Percentiles rank a stretch among this genome's conserved stretches.
Conservation (phyloP, 2,113 vertebrate genomes). For the Limanda limanda region DNA sequence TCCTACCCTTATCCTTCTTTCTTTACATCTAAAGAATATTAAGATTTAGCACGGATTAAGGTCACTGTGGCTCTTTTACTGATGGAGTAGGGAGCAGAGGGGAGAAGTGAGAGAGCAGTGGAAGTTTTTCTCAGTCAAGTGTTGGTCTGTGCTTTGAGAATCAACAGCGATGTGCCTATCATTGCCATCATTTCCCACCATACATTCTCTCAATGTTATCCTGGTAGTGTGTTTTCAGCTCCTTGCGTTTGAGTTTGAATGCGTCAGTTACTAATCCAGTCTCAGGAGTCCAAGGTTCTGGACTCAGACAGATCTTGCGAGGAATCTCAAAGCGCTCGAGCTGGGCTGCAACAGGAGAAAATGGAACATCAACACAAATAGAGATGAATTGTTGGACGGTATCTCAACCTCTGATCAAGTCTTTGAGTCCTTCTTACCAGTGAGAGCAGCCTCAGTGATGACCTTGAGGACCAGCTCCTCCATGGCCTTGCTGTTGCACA, state of each 20-base stretch:
- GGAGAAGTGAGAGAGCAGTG: slow-evolving; percentile 6
- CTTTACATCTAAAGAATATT: slow-evolving; percentile 77
- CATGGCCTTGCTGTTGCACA: slow-evolving; percentile 89
- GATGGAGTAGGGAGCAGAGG: slow-evolving; percentile 26
- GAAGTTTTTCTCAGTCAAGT: slow-evolving; percentile 21
- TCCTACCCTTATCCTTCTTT: slow-evolving; percentile 1
- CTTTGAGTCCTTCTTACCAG: slow-evolving; percentile 79
- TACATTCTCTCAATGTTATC: slow-evolving; percentile 94
- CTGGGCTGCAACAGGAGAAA: slow-evolving; percentile 80
- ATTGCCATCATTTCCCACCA: slow-evolving; percentile 80
- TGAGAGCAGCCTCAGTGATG: slow-evolving; percentile 86
- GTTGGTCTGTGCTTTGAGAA: slow-evolving; percentile 24
- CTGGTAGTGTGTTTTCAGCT: slow-evolving; percentile 91
- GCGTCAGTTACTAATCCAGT: slow-evolving; percentile 96
- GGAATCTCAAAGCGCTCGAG: slow-evolving; percentile 96
- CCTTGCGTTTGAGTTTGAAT: slow-evolving; percentile 95
- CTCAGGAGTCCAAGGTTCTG: slow-evolving; percentile 96
- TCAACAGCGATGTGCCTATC: not conserved
- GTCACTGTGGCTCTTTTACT: slow-evolving; percentile 73
- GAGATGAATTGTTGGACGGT: no score
- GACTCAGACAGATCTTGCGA: slow-evolving; percentile 90
- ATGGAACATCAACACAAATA: not conserved
- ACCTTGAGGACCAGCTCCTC: slow-evolving; percentile 91
- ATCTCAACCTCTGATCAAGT: not conserved
- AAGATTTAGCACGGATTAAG: slow-evolving; percentile 46